Base-by-base conservation (phyloP, 2,113 vertebrate species). In the Elephantulus edwardii region DNA sequence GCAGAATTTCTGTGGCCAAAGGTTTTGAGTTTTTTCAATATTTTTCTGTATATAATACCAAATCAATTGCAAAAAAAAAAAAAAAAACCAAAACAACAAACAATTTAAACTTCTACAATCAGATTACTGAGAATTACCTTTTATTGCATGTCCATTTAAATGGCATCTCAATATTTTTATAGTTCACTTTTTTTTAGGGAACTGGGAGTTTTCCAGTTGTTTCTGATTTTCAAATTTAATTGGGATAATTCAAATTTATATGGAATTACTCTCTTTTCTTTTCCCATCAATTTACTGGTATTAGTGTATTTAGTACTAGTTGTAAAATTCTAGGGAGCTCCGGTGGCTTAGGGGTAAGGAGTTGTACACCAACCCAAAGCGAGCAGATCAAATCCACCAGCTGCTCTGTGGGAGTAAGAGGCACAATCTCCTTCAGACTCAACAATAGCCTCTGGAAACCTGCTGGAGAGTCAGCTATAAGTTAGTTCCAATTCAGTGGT, bases 41-140 rank as follows among this genome's bases (percentile, higher is more conserved):
- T 64, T 66, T 70, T 26, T 75, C 52, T n/a, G 83, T 52, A 64
- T 11, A 35, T 8, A 28, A 90, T 33, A 20, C 20, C 60, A 80
- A 89, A 88, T 14, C n/a, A 3, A 74, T 44, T 91, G 70, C 44
- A 20, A 91, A 74, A 94, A 94, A 42, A 1, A 50, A 11, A 33
- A 74, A 94, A 94, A 42, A 1, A 50, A 11, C 26, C n/a, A n/a
- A n/a, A n/a, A n/a, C n/a, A n/a, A n/a, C n/a, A n/a, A n/a, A 46
- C 20, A 85, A 42, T n/a, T 0, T 83, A 74, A 78, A 3, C 66
- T 64, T 91, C 58, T 71, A 79, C 4, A 56, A 82, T 50, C 75
- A 52, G 11, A 71, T 80, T 64, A 71, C 30, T 70, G 24, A 80
- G 76, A 86, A 60, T 64, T 83, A 70, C 48, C 22, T 80, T 74